Evolutionary conservation across 2,888 invertebrate genomes (phyloP).

Genomic region (Cremastobaeus sp.): DNA sequence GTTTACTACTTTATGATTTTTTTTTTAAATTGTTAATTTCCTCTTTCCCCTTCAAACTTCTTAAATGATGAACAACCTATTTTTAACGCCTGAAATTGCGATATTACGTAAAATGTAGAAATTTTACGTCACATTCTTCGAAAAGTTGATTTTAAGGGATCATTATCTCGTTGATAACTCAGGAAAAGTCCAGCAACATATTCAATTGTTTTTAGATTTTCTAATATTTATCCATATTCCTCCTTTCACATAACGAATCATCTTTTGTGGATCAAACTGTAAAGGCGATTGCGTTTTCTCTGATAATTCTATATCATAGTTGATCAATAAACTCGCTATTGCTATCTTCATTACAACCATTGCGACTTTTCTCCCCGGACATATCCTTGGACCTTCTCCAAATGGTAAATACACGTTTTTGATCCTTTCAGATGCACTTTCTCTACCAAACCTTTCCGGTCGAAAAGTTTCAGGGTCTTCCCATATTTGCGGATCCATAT

Average conservation of each 20-base stretch:
- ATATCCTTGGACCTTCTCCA: slow-evolving; percentile 71
- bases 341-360: slow-evolving; percentile 64
- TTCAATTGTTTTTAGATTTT: too few species aligned
- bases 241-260: slow-evolving; percentile 35
- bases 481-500: slow-evolving; percentile 66
- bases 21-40: too few species aligned
- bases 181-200: too few species aligned
- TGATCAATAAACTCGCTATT: slow-evolving; percentile 61
- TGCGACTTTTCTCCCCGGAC: slow-evolving; percentile 69
- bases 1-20: too few species aligned
- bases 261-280: neutral
- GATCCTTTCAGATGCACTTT: slow-evolving; percentile 59
- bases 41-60: too few species aligned
- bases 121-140: too few species aligned
- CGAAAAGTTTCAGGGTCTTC: slow-evolving; percentile 65
- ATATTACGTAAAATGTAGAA: too few species aligned
- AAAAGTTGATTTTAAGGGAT: too few species aligned
- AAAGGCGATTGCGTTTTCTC: slow-evolving; percentile 65
- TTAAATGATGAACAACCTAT: too few species aligned
- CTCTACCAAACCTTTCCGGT: slow-evolving; percentile 71
- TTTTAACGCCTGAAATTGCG: too few species aligned
- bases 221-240: slow-evolving; percentile 64
- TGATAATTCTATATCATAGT: slow-evolving; percentile 65
- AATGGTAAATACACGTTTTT: slow-evolving; percentile 67
- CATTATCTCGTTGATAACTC: too few species aligned